Evolutionary conservation across 1,140 invertebrate genomes (phyloP), one percentile per base, ranked within the genome.

Genomic region (Nasonia giraulti): DNA sequence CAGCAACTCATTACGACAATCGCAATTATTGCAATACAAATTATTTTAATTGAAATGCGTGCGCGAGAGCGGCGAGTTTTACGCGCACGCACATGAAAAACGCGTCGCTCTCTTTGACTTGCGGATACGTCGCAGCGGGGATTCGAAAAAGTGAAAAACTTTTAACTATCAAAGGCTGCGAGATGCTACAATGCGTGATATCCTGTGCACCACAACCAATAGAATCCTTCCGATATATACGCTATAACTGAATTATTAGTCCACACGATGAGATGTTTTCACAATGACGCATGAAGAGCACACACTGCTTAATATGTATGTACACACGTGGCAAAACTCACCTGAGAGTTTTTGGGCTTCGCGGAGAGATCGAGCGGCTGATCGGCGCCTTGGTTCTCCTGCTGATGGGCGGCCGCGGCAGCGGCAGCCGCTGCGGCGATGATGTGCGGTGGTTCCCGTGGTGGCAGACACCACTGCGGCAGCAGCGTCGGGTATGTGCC

Each of bases 291-390:
- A 44, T 44, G 40, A 44, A 44, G 40, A 44, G 40, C 40, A 44
- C 40, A 44, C 10, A 44, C 40, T 44, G 40, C 40, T 37, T 37
- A 37, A 37, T 17, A 14, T 11, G 47, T 50, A 17, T 50, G 12
- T 50, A 50, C 3, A 50, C 0, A 17, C 8, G 66, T 17, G 2
- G 6, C n/a, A 17, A 33, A 17, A 20, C 85, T 87, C 87, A 93
- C 92, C 92, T 93, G 92, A 91, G 91, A 92, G 88, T 90, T 92
- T 92, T 93, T 93, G 86, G 93, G 92, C 90, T 96, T 96, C 88
- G 96, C 95, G 93, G 96, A 97, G 88, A 97, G 95, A 94, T 97
- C 96, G 86, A 97, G 94, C 33, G 96, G 96, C 92, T 96, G 95
- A 89, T 96, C 96, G 87, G 93, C 93, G 47, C 92, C 92, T 5